Base-by-base conservation (phyloP, 1,140 invertebrate species). In the Drosophila mojavensis region DNA sequence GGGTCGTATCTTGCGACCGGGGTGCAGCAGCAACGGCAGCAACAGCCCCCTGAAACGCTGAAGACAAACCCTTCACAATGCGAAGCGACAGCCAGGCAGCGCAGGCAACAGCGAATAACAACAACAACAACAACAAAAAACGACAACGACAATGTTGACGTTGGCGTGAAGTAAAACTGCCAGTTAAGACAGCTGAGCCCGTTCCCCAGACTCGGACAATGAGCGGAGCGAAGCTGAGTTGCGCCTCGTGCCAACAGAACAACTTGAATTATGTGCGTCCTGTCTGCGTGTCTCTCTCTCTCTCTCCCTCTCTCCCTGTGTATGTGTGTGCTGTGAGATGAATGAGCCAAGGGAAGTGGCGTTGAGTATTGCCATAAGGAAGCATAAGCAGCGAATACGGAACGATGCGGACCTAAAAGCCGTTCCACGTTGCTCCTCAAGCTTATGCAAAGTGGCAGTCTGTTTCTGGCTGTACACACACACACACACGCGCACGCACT, bases 351-450 rank as follows among this genome's bases (percentile, higher is more conserved):
- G 81, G 83, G 83, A 86, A 86, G 84, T 88, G 84, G 79, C 84
- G 83, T 86, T 86, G 82, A 86, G 79, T 82, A 86, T 79, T 88
- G 69, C 83, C 83, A 86, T 89, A 86, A 86, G 83, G 83, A 88
- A 89, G 77, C 79, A 79, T 68, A 79, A 86, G 75, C 82, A 76
- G 76, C 65, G 70, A 61, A 67, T 72, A 61, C 76, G 59, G 61
- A 82, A 63, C 69, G 67, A 54, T 64, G 48, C 72, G 11, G 24
- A 50, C 36, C 53, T 59, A 76, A 62, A 64, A 58, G 72, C 59
- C 39, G 39, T 65, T 56, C 36, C 54, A 50, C 20, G 71, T 28
- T 53, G 47, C 62, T 56, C 47, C 67, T 77, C 64, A 61, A 75
- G 68, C 67, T 79, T 79, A 79, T 79, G 76, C 76, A 79, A 79